A percentile compares a stretch with the other conserved stretches of the same genome.
These are phyloP conservation scores for Neogobius melanostomus DNA, from an alignment of 2,113 vertebrate genomes.

Conservation along the genomic window DNA sequence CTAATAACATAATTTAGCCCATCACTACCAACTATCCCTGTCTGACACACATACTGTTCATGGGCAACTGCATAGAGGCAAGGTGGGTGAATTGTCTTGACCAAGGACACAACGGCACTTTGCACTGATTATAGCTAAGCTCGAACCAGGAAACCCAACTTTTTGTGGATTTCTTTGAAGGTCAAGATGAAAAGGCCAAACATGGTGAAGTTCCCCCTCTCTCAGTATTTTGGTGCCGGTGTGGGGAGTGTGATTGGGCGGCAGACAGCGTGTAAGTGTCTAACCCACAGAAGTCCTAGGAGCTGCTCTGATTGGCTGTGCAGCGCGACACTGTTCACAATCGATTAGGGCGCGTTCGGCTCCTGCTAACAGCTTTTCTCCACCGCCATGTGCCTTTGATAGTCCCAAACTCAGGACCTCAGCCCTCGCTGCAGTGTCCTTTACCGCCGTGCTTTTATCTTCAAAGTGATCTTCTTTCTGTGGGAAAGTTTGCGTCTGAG, in stretches of 20 bases:
- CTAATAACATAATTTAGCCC: too few species aligned
- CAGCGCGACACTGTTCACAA: conserved; percentile 75
- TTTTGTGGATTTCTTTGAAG: conserved; percentile 54
- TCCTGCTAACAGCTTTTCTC: conserved; percentile 79
- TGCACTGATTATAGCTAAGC: not conserved
- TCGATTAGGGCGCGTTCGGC: conserved; percentile 77
- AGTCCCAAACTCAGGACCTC: conserved; percentile 63
- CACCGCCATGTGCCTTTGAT: conserved; percentile 72
- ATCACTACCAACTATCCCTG: too few species aligned
- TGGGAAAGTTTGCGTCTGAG: too few species aligned
- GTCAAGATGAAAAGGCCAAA: conserved; percentile 68
- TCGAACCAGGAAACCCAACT: conserved; percentile 1
- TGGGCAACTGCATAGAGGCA: too few species aligned
- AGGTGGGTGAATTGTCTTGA: not conserved
- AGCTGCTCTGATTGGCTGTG: conserved; percentile 73
- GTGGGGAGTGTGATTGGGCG: conserved; percentile 63
- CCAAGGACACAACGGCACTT: too few species aligned
- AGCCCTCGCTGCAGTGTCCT: conserved; percentile 42
- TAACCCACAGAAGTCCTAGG: conserved; percentile 70
- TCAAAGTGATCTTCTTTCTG: too few species aligned
- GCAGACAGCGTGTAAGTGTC: conserved; percentile 77
- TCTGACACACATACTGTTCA: too few species aligned
- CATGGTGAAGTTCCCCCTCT: conserved; percentile 46
- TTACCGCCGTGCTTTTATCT: not conserved
- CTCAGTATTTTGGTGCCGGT: conserved; percentile 13